These are phyloP conservation scores for Anthoscopus minutus DNA, from an alignment of 2,113 vertebrate species.

Conservation along the genomic window DNA sequence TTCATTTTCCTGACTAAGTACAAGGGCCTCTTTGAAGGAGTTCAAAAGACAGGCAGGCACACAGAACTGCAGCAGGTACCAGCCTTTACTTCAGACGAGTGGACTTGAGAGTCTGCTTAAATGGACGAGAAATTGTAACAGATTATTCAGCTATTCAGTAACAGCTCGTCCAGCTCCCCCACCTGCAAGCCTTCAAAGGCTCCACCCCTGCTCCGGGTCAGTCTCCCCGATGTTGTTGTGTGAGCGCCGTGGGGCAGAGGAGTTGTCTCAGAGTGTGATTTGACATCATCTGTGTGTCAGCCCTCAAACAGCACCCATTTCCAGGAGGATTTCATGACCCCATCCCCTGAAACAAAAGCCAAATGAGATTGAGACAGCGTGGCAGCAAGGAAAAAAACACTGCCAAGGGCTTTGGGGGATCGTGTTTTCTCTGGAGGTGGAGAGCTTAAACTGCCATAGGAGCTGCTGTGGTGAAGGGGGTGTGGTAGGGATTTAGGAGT, in stretches of 20 bases:
- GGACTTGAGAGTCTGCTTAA: background rate
- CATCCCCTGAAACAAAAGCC: background rate
- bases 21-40: background rate
- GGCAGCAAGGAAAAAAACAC: background rate
- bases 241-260: background rate
- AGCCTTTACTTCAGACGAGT: background rate
- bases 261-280: accelerated
- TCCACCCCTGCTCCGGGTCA: background rate
- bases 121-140: background rate
- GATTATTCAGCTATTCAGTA: background rate
- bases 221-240: background rate
- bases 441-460: background rate
- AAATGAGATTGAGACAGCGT: accelerated
- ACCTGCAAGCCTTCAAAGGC: background rate
- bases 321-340: background rate
- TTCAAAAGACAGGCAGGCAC: background rate
- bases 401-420: background rate
- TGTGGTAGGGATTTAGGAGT: background rate
- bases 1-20: background rate
- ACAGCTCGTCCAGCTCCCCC: background rate
- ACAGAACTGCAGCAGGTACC: background rate
- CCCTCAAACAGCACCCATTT: background rate
- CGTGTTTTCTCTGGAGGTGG: background rate
- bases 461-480: background rate
- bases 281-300: background rate